Evolutionary conservation across 1,140 invertebrate species (phyloP), one percentile per base, ranked within the genome.

Genomic region (Alviniconcha marisindica): DNA sequence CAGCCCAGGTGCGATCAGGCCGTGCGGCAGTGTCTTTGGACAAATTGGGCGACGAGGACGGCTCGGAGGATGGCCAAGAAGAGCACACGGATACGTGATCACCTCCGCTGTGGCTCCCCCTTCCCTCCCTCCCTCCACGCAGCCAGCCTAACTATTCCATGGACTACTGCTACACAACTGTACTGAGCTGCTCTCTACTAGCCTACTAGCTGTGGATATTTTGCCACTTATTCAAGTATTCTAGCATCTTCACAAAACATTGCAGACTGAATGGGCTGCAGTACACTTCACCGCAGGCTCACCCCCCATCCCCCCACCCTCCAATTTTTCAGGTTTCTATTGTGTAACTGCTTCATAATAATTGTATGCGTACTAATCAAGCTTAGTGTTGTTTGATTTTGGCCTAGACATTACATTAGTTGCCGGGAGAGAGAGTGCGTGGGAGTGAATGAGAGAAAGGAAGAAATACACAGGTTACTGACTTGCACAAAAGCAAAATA

Each of bases 21-120:
- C 51, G 77, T 18, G 78, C 73, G 3, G 42, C 44, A 2, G 78
- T 63, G 56, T n/a, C n/a, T n/a, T n/a, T n/a, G n/a, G n/a, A n/a
- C n/a, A 12, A 15, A 18, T 60, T 66, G 56, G 51, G 44, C 40
- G 78, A 80, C n/a, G 78, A 80, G 54, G 78, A 80, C 33, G 56
- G 78, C 5, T 60, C 56, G 14, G 78, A 80, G 14, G 78, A 80
- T 14, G 78, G 78, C 4, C 78, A 80, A 15, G 78, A 80, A 7
- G 78, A 40, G 21, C 36, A 66, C 3, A 44, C 78, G 0, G 78
- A 80, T 4, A 80, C 78, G 31, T 80, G 78, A 80, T 80, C n/a
- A 28, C 21, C 28, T 2, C 18, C 21, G n/a, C 38, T 38, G 14
- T 80, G 21, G 5, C 1, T 44, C n/a, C 38, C 31, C 4, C 31